Evolutionary conservation across 1,140 invertebrate genomes (phyloP).

Genomic region (Orchestia grillus): DNA sequence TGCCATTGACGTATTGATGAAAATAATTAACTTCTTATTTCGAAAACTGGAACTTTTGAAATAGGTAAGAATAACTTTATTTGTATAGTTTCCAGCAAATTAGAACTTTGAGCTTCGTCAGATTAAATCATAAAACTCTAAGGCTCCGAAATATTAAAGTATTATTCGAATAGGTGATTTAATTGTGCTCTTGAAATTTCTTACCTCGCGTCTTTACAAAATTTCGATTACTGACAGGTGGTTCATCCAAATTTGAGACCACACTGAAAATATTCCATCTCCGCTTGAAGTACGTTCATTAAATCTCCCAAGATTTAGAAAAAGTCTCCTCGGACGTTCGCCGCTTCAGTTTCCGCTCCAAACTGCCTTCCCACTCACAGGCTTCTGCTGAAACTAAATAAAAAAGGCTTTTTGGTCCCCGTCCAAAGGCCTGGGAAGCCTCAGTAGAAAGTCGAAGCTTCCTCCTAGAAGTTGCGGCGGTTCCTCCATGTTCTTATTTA

Average conservation of each 20-base stretch:
- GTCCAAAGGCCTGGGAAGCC: slow-evolving; percentile 39
- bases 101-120: too few relatives aligned
- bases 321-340: neutral
- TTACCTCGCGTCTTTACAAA: neutral
- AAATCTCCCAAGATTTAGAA: neutral
- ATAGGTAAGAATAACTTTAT: too few relatives aligned
- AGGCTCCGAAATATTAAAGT: too few relatives aligned
- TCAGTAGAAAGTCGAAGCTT: neutral
- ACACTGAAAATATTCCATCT: neutral
- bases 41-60: too few relatives aligned
- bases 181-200: neutral
- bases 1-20: too few relatives aligned
- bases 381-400: neutral
- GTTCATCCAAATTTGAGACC: neutral
- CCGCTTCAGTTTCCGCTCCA: slow-evolving; percentile 30
- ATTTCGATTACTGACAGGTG: neutral
- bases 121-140: too few relatives aligned
- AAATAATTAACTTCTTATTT: too few relatives aligned
- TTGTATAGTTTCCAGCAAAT: too few relatives aligned
- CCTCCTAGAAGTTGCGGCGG: slow-evolving; percentile 1
- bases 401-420: slow-evolving; percentile 22
- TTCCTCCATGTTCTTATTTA: slow-evolving; percentile 5
- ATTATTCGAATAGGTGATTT: neutral
- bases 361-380: neutral
- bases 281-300: neutral